These are phyloP conservation scores for Tachycineta bicolor DNA, from an alignment of 2,113 vertebrate genomes.

Conservation along the genomic window DNA sequence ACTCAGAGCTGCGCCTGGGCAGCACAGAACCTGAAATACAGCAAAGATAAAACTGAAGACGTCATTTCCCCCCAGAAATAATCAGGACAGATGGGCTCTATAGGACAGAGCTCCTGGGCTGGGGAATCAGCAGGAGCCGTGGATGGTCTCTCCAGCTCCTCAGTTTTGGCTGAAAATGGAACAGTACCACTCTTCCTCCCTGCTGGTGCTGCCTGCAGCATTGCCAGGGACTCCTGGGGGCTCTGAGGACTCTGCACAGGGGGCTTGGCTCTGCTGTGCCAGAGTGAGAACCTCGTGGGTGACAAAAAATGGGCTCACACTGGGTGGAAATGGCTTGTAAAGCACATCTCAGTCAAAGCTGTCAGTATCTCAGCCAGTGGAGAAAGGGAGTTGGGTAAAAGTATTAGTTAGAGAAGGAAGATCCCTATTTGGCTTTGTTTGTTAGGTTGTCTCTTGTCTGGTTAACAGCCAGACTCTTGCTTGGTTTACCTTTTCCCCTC, in stretches of 20 bases:
- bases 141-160: not conserved
- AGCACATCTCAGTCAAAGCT: not conserved
- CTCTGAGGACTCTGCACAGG: accelerated
- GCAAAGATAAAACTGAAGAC: not conserved
- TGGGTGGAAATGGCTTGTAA: not conserved
- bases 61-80: not conserved
- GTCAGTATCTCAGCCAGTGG: not conserved
- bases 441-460: not conserved
- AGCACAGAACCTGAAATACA: not conserved
- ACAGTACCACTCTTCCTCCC: accelerated
- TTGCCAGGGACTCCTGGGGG: not conserved
- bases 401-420: not conserved
- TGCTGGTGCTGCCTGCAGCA: accelerated
- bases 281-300: not conserved
- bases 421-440: not conserved
- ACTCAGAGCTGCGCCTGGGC: not conserved
- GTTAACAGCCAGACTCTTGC: no score
- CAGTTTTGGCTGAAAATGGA: not conserved
- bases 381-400: not conserved
- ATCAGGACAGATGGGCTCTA: not conserved
- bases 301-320: not conserved
- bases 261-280: not conserved
- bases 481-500: not conserved
- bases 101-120: not conserved
- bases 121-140: not conserved